A percentile compares a stretch with the other conserved stretches of the same genome.
These are phyloP conservation scores for Limanda limanda DNA, from an alignment of 2,113 vertebrate genomes.

Conservation along the genomic window DNA sequence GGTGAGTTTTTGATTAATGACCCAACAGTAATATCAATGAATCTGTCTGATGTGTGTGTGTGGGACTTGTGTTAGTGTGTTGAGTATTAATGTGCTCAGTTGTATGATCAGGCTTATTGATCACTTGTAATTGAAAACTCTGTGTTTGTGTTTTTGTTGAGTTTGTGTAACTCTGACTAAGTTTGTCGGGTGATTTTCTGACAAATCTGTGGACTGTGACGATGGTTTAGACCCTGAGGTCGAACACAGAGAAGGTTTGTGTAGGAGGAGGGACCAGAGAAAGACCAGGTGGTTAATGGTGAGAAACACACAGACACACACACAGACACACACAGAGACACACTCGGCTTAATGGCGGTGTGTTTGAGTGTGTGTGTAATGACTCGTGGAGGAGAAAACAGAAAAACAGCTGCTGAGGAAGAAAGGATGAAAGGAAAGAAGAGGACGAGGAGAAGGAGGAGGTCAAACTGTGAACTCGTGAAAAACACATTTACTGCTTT, in stretches of 20 bases:
- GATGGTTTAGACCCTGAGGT: too few species aligned
- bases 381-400: neutral
- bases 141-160: too few species aligned
- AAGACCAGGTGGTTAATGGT: slow-evolving; percentile 22
- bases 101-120: too few species aligned
- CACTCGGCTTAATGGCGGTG: neutral
- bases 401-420: slow-evolving; percentile 10
- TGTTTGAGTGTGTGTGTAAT: slow-evolving; percentile 22
- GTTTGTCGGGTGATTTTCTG: too few species aligned
- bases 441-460: neutral
- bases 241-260: too few species aligned
- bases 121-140: too few species aligned
- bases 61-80: too few species aligned
- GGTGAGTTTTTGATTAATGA: neutral
- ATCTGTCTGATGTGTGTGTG: too few species aligned
- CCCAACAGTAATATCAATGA: neutral
- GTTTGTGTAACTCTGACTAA: too few species aligned
- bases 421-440: neutral
- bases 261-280: neutral
- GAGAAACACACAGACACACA: neutral
- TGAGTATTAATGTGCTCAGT: too few species aligned
- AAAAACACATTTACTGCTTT: neutral
- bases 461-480: neutral
- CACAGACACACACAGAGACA: neutral
- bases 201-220: too few species aligned